Conservation (phyloP, 2,797 vertebrate genomes). For the Leptatherina wallacei region DNA sequence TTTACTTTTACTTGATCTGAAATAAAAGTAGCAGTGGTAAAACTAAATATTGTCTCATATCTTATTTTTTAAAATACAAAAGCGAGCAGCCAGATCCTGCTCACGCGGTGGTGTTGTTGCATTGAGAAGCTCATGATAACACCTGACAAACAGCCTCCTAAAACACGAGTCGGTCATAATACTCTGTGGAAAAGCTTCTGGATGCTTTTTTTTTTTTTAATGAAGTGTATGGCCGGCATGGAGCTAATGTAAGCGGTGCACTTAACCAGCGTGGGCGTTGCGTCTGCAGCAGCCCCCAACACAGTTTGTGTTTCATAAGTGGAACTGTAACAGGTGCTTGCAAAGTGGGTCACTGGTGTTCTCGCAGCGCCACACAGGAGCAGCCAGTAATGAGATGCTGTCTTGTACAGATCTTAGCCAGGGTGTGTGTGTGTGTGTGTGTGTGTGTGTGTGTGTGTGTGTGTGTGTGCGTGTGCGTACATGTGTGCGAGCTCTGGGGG, state of each 20-base stretch:
- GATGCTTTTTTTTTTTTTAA: too few relatives aligned
- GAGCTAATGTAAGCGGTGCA: neutral
- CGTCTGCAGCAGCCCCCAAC: slow-evolving; percentile 32
- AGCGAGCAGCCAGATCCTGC: too few relatives aligned
- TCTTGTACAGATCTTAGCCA: slow-evolving; percentile 19
- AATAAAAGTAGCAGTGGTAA: too few relatives aligned
- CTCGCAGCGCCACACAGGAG: neutral
- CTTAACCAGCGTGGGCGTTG: slow-evolving; percentile 52
- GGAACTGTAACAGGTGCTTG: slow-evolving; percentile 48
- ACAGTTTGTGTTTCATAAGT: slow-evolving; percentile 34
- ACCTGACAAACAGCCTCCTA: neutral
- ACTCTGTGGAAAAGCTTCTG: too few relatives aligned
- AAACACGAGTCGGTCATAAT: too few relatives aligned
- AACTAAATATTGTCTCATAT: too few relatives aligned
- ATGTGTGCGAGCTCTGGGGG: slow-evolving; percentile 59
- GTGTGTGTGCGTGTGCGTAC: too few relatives aligned
- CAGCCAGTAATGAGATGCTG: slow-evolving; percentile 3
- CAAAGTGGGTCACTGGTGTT: slow-evolving; percentile 28
- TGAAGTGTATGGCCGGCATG: neutral
- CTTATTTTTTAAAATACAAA: too few relatives aligned
- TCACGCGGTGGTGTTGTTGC: neutral
- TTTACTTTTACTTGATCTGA: too few relatives aligned
- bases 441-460: too few relatives aligned
- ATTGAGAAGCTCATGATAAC: neutral
- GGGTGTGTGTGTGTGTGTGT: slow-evolving; percentile 7